phyloP scores from a whole-genome alignment of 2,797 vertebrate species.

The Gorsachius magnificus region DNA sequence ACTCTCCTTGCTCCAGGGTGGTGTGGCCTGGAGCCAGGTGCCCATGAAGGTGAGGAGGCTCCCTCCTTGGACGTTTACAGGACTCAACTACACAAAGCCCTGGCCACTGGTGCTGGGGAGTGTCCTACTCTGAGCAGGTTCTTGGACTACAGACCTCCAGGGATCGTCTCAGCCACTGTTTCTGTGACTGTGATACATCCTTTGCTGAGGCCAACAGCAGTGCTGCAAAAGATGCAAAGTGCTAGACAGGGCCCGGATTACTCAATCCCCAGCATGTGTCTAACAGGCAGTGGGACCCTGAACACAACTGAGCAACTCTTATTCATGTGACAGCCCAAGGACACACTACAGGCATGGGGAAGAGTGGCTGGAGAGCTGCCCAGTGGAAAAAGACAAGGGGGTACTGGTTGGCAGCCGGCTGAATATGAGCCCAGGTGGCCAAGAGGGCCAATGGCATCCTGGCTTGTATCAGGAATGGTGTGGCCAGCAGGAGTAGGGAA shows the following conservation, averaged over 20 bases:
- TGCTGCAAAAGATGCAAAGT: neutral
- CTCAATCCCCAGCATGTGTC: rapidly evolving
- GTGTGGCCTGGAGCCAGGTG: neutral
- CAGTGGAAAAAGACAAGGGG: no score
- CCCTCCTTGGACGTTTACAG: neutral
- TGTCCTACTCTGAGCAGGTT: neutral
- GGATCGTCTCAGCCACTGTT: neutral
- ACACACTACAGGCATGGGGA: no score
- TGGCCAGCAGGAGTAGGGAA: no score
- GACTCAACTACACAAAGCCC: rapidly evolving
- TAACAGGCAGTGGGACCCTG: neutral
- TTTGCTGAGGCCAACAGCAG: neutral
- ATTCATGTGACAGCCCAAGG: neutral
- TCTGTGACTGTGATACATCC: neutral
- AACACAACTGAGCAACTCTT: neutral
- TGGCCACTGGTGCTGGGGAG: neutral
- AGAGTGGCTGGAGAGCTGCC: no score
- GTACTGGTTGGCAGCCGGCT: no score
- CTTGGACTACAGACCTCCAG: neutral
- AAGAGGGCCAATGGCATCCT: no score
- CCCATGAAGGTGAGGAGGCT: neutral
- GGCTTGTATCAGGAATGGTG: no score
- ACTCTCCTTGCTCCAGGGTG: neutral
- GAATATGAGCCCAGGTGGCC: no score
- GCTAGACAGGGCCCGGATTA: neutral